Percentiles rank a stretch among this genome's conserved stretches.
Conservation (phyloP, 1,140 invertebrate genomes). For the Zaprionus camerounensis region DNA sequence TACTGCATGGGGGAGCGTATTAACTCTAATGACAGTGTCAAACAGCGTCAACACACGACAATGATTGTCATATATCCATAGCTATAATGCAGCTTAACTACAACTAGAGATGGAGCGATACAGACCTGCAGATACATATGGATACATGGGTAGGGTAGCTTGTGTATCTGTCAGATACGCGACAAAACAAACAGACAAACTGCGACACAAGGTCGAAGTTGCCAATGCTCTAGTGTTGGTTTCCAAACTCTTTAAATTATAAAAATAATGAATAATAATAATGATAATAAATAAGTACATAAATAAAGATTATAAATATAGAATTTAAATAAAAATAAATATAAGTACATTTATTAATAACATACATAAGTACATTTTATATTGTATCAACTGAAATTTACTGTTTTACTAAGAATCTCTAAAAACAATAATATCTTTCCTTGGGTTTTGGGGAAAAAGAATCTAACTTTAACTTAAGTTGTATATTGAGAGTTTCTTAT, state of each 20-base stretch:
- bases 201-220: background rate
- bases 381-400: no score
- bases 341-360: no score
- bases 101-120: conserved; percentile 3
- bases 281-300: background rate
- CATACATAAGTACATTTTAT: no score
- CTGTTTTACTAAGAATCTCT: no score
- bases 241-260: background rate
- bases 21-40: conserved; percentile 55
- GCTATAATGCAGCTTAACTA: conserved; percentile 18
- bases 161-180: conserved; percentile 32
- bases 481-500: no score
- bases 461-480: no score
- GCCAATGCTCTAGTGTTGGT: conserved; percentile 3
- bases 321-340: no score
- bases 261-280: background rate
- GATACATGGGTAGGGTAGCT: conserved; percentile 17
- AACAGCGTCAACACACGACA: conserved; percentile 54
- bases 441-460: no score
- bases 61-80: conserved; percentile 2
- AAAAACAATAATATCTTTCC: no score
- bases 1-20: conserved; percentile 37
- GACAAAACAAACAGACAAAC: conserved; percentile 21
- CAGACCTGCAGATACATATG: background rate
- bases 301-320: no score